Evolutionary conservation across 2,797 vertebrate genomes (phyloP).

Genomic region (Paedocypris micromegethes): DNA sequence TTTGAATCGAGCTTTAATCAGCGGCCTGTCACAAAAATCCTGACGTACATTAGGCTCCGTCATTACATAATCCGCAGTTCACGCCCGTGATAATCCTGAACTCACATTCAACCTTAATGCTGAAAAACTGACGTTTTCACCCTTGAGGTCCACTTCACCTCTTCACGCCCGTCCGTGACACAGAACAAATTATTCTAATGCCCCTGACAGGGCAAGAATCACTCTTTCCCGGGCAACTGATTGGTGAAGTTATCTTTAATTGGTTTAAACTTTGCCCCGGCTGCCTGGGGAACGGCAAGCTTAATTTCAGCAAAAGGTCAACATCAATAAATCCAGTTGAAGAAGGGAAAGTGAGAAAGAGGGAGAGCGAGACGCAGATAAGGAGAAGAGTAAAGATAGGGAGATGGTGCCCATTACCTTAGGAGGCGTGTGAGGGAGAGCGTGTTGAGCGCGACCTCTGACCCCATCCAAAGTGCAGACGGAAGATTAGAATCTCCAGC

Average conservation of each 20-base stretch:
- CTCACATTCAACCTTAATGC: not conserved
- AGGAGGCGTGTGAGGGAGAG: slow-evolving; percentile 45
- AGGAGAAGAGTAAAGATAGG: slow-evolving; percentile 40
- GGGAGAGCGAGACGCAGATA: slow-evolving; percentile 32
- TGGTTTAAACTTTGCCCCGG: slow-evolving; percentile 78
- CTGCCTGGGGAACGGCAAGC: slow-evolving; percentile 64
- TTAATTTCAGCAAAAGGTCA: slow-evolving; percentile 80
- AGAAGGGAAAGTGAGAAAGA: slow-evolving; percentile 49
- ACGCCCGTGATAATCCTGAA: slow-evolving; percentile 1
- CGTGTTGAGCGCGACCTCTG: slow-evolving; percentile 36
- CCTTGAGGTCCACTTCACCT: slow-evolving; percentile 22
- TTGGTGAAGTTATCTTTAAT: slow-evolving; percentile 74
- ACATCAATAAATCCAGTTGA: slow-evolving; percentile 73
- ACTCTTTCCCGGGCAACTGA: slow-evolving; percentile 54
- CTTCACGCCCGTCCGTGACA: slow-evolving; percentile 57
- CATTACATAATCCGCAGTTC: slow-evolving; percentile 14
- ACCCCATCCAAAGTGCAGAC: slow-evolving; percentile 49
- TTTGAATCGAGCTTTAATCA: slow-evolving; percentile 37
- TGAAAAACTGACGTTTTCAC: slow-evolving; percentile 15
- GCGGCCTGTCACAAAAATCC: slow-evolving; percentile 27
- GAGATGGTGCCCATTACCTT: slow-evolving; percentile 50
- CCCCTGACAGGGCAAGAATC: slow-evolving; percentile 54
- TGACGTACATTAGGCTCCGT: slow-evolving; percentile 12
- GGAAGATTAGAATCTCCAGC: slow-evolving; percentile 72
- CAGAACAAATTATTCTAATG: slow-evolving; percentile 67